Conservation (phyloP, 2,797 vertebrate genomes). For the Schizopygopsis malacanthus region DNA sequence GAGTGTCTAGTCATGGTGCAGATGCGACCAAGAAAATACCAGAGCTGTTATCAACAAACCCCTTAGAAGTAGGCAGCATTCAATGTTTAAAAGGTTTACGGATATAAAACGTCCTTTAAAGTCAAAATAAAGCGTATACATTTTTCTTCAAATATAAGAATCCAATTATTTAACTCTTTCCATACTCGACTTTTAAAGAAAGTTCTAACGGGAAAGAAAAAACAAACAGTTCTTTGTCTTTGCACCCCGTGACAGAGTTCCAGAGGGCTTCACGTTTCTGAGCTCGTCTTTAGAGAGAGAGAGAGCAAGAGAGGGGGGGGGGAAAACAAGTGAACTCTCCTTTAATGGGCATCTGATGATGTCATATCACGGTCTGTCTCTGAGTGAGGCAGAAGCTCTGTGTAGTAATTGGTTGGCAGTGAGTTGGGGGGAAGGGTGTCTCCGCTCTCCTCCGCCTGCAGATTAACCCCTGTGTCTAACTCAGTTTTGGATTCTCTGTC, state of each 20-base stretch:
- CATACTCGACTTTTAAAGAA: slow-evolving; percentile 26
- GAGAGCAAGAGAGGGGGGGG: slow-evolving; percentile 46
- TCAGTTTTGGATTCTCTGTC: slow-evolving; percentile 63
- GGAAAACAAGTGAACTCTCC: slow-evolving; percentile 73
- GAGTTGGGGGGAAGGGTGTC: slow-evolving; percentile 61
- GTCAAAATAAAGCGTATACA: background rate
- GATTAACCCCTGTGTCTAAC: slow-evolving; percentile 74
- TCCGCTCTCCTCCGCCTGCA: slow-evolving; percentile 66
- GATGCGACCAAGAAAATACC: slow-evolving; percentile 67
- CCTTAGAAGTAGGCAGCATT: background rate
- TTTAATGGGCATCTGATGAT: slow-evolving; percentile 81
- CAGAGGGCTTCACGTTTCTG: slow-evolving; percentile 62
- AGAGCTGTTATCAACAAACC: slow-evolving; percentile 58
- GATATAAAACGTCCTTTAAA: background rate
- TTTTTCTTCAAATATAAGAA: background rate
- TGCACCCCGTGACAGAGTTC: slow-evolving; percentile 55
- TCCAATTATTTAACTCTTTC: slow-evolving; percentile 10
- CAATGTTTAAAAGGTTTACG: background rate
- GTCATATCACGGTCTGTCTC: slow-evolving; percentile 81
- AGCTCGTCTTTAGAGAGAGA: slow-evolving; percentile 60
- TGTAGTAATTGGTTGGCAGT: slow-evolving; percentile 74
- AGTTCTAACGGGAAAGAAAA: slow-evolving; percentile 46
- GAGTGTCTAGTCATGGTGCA: slow-evolving; percentile 68
- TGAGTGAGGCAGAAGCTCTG: slow-evolving; percentile 74
- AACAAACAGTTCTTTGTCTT: slow-evolving; percentile 67